Conservation (phyloP, 2,888 invertebrate species). For the Leucoptera coffeella region DNA sequence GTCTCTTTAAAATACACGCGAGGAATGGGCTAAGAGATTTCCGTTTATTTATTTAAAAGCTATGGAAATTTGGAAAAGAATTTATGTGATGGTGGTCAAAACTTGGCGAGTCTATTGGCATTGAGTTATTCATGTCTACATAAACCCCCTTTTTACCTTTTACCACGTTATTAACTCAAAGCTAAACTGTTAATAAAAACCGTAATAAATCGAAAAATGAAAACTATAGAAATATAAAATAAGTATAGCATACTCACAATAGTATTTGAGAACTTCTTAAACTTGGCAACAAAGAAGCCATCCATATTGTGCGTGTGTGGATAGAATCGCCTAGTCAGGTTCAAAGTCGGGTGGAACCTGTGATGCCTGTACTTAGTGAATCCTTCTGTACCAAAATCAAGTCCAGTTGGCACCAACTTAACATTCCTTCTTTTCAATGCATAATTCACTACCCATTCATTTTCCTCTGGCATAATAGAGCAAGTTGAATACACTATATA, state of each 20-base stretch:
- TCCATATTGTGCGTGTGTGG: slow-evolving; percentile 99
- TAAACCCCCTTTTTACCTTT: not conserved
- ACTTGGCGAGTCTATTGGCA: too few relatives aligned
- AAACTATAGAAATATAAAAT: not conserved
- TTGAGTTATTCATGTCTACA: not conserved
- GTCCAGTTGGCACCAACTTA: slow-evolving; percentile 85
- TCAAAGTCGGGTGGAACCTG: slow-evolving; percentile 86
- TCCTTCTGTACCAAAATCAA: slow-evolving; percentile 94
- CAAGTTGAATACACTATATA: slow-evolving; percentile 98
- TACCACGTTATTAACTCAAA: too few relatives aligned
- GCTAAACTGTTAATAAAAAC: too few relatives aligned
- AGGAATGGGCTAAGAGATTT: not conserved
- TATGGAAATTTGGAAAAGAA: too few relatives aligned
- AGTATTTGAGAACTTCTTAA: slow-evolving; percentile 91
- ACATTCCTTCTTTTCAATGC: slow-evolving; percentile 90
- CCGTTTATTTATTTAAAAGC: too few relatives aligned
- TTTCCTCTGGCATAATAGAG: slow-evolving; percentile 96
- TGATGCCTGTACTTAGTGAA: slow-evolving; percentile 82
- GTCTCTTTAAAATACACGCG: not conserved
- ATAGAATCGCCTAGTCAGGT: slow-evolving; percentile 85
- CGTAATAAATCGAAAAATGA: too few relatives aligned
- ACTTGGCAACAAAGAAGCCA: slow-evolving; percentile 97
- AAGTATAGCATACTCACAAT: slow-evolving; percentile 26
- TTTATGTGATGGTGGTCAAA: too few relatives aligned
- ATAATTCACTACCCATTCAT: slow-evolving; percentile 96